Conservation (phyloP, 2,113 vertebrate genomes). For the Thunnus thynnus region DNA sequence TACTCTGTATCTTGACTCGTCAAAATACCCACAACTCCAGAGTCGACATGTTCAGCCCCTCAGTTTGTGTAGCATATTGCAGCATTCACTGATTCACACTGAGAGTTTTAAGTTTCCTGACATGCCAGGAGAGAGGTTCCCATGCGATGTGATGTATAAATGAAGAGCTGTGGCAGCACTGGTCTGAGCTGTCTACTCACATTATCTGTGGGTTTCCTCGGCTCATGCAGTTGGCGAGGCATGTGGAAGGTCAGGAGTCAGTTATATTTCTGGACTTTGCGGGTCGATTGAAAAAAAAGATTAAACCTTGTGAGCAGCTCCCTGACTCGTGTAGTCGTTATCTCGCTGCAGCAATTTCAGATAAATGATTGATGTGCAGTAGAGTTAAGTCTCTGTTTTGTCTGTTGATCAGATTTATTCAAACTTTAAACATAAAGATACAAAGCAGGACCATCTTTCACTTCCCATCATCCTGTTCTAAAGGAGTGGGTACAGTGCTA, state of each 20-base stretch:
- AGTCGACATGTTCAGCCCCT: not conserved
- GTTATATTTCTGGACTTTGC: conserved; percentile 18
- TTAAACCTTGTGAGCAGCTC: conserved; percentile 5
- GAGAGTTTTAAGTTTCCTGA: conserved; percentile 56
- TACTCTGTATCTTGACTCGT: not conserved
- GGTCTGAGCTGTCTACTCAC: conserved; percentile 61
- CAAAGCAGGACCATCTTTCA: conserved; percentile 28
- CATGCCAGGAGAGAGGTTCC: conserved; percentile 49
- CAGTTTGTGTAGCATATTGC: conserved; percentile 32
- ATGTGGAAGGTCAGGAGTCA: conserved; percentile 48
- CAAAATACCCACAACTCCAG: conserved; percentile 15
- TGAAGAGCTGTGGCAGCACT: conserved; percentile 61
- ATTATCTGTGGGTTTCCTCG: conserved; percentile 46
- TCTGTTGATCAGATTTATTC: conserved; percentile 2
- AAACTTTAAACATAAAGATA: conserved; percentile 11
- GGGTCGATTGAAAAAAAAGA: conserved; percentile 19
- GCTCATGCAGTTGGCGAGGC: conserved; percentile 1
- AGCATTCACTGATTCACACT: conserved; percentile 19
- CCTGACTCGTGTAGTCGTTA: not conserved
- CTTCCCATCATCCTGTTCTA: conserved; percentile 36
- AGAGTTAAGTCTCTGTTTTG: conserved; percentile 2
- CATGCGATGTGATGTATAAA: conserved; percentile 58
- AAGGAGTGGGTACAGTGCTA: conserved; percentile 45
- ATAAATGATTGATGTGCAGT: conserved; percentile 10
- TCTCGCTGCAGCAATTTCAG: conserved; percentile 19